phyloP scores from a whole-genome alignment of 1,140 invertebrate species.

The Drosophila elegans region DNA sequence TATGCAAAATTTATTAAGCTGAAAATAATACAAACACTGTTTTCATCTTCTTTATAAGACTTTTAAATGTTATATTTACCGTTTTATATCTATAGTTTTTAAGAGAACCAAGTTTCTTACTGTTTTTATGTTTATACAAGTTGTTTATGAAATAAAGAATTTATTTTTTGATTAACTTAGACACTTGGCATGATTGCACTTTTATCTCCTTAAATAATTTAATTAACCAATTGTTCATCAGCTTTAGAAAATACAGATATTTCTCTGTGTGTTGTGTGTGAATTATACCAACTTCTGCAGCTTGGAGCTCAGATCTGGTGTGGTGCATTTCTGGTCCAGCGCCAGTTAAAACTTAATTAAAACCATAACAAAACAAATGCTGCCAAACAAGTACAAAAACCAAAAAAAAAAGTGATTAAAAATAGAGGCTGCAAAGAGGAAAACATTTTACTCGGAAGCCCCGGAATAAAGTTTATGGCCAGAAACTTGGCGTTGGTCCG shows the following conservation, averaged over 20 bases:
- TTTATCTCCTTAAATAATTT: not conserved
- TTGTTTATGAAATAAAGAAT: too few species aligned
- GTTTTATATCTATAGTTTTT: too few species aligned
- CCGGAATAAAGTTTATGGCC: conserved; percentile 61
- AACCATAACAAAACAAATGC: conserved; percentile 78
- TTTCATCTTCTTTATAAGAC: too few species aligned
- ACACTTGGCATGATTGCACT: too few species aligned
- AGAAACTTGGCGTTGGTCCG: conserved; percentile 58
- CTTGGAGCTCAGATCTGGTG: conserved; percentile 12
- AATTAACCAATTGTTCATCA: not conserved
- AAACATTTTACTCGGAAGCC: conserved; percentile 49
- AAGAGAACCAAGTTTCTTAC: too few species aligned
- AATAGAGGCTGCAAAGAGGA: conserved; percentile 31
- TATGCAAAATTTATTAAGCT: too few species aligned
- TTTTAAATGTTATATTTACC: too few species aligned
- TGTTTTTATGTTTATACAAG: too few species aligned
- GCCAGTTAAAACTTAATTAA: conserved; percentile 83
- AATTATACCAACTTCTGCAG: conserved; percentile 28
- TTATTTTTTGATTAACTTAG: too few species aligned
- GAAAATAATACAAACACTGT: too few species aligned
- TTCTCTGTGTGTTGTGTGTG: conserved; percentile 7
- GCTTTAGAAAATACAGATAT: not conserved
- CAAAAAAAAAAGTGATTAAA: not conserved
- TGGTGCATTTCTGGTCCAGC: conserved; percentile 68
- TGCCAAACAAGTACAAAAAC: conserved; percentile 10